These are phyloP conservation scores for Parus major DNA, from an alignment of 2,113 vertebrate species.

Conservation along the genomic window DNA sequence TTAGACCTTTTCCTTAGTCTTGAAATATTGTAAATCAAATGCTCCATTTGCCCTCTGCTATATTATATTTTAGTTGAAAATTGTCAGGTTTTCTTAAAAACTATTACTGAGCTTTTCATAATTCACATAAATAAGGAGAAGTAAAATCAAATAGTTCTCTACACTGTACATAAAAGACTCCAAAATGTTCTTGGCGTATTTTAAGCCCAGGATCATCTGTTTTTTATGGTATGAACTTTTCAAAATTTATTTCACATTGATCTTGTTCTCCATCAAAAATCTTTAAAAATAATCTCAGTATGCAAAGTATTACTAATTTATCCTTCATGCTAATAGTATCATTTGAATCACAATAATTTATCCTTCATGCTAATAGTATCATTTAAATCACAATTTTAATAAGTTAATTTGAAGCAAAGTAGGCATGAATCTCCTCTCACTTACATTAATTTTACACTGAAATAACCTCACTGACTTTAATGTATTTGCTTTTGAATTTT, in stretches of 20 bases:
- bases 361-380: not conserved
- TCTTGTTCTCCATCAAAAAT: not conserved
- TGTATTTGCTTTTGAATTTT: not conserved
- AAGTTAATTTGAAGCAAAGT: slow-evolving; percentile 35
- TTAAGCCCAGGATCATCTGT: not conserved
- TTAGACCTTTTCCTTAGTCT: not conserved
- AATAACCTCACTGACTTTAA: slow-evolving; percentile 12
- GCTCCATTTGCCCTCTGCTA: not conserved
- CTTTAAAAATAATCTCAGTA: not conserved
- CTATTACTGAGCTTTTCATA: not conserved
- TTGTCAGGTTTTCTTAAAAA: not conserved
- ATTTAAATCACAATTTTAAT: slow-evolving; percentile 27
- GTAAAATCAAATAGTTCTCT: not conserved
- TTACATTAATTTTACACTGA: slow-evolving; percentile 4
- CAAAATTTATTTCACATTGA: slow-evolving; percentile 21
- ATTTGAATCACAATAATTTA: slow-evolving; percentile 29
- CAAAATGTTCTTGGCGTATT: not conserved
- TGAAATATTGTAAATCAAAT: not conserved
- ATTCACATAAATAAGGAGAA: not conserved
- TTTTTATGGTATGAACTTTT: not conserved
- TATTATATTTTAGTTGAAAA: not conserved
- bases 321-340: not conserved
- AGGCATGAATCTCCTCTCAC: slow-evolving; percentile 7
- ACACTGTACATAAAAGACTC: not conserved
- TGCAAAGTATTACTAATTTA: slow-evolving; percentile 22